phyloP scores from a whole-genome alignment of 2,113 vertebrate genomes.

The Aptenodytes patagonicus region DNA sequence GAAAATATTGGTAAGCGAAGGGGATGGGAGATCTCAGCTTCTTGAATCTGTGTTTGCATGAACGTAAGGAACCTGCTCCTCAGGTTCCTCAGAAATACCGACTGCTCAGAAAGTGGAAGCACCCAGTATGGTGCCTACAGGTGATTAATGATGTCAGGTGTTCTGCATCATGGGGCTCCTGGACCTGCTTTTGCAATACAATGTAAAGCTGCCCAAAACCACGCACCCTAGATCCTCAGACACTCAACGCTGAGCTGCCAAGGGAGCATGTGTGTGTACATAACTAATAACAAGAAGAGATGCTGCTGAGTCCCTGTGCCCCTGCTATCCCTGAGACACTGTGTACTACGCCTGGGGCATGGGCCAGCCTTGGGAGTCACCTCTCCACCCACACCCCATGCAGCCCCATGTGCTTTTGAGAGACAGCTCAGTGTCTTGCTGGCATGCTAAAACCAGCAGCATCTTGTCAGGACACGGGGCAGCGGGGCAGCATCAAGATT shows the following conservation, averaged over 20 bases:
- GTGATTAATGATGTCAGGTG: background rate
- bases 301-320: background rate
- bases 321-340: accelerated
- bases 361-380: background rate
- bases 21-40: background rate
- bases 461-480: background rate
- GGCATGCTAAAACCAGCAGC: background rate
- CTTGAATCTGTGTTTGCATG: background rate
- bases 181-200: background rate
- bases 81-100: background rate
- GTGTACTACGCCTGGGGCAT: too few species aligned
- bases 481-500: background rate
- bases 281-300: background rate
- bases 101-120: background rate
- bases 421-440: background rate
- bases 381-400: background rate
- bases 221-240: accelerated
- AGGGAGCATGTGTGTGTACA: background rate
- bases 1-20: slow-evolving; percentile 48
- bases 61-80: background rate
- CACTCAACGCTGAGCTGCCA: background rate
- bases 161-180: background rate
- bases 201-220: background rate
- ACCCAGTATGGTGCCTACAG: background rate
- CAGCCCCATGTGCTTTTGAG: accelerated